Evolutionary conservation across 2,113 vertebrate genomes (phyloP), one percentile per base, ranked within the genome.

Genomic region (Cyprinodon variegatus): DNA sequence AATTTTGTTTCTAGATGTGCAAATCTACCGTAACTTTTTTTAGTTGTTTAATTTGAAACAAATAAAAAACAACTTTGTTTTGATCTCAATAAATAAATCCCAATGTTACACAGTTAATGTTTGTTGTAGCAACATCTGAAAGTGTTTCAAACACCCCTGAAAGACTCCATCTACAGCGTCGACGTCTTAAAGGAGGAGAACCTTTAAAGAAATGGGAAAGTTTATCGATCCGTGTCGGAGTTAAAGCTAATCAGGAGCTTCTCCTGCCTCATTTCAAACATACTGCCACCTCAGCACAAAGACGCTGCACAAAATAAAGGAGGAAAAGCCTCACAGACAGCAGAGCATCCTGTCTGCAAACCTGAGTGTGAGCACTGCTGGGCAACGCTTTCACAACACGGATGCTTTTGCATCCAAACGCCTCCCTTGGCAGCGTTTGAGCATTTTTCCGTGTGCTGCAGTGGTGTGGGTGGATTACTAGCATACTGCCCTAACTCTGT

Each of bases 381-480:
- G n/a, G 20, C 43, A 11, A 45, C 9, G 36, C 53, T 70, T 57
- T 57, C 4, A 60, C 60, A n/a, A 43, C 40, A 36, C 22, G 11
- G 57, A 70, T 15, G 69, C 13, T 46, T 61, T n/a, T 38, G 14
- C 60, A 46, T 13, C 46, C 72, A 9, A 73, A 74, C 13, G 64
- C 39, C 22, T 65, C 65, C 63, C 68, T 20, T 65, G 53, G 72
- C 61, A 57, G 66, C 2, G 4, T 72, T 53, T 74, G 10, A 61
- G 60, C 46, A 13, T 62, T 62, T 29, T 65, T 75, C 46, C 48
- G 60, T 74, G 69, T 6, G 43, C 76, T 82, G 74, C 76, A 75
- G 80, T 48, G 78, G 38, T 38, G 61, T 65, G 74, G 76, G 70
- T 62, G 82, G 80, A 75, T 65, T 62, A 79, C 64, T 46, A 61